phyloP scores from a whole-genome alignment of 2,888 invertebrate genomes.

The Rapana venosa region DNA sequence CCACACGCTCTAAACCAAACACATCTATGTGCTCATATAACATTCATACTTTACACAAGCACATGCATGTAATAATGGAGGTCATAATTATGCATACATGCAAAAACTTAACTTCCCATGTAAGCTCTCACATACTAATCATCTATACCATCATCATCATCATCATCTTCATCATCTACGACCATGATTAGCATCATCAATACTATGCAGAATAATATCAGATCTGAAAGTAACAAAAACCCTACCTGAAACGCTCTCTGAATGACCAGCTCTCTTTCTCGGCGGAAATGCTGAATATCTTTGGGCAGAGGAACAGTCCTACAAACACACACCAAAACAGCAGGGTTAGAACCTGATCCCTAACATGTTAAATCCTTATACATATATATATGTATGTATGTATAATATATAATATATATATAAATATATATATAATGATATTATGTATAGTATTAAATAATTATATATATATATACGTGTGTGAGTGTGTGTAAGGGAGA shows the following conservation, averaged over 20 bases:
- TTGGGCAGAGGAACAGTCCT: conserved; percentile 77
- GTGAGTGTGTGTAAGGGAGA: too few relatives aligned
- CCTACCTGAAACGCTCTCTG: conserved; percentile 72
- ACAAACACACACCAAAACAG: not conserved
- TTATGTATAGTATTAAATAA: too few relatives aligned
- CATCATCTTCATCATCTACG: too few relatives aligned
- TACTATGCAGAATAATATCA: not conserved
- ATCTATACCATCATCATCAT: not conserved
- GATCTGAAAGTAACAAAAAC: not conserved
- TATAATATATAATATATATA: too few relatives aligned
- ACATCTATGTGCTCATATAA: not conserved
- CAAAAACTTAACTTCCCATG: not conserved
- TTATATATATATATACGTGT: too few relatives aligned
- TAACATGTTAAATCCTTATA: too few relatives aligned
- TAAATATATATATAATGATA: too few relatives aligned
- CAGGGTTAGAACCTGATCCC: not conserved
- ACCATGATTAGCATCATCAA: not conserved
- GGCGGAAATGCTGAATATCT: conserved; percentile 70
- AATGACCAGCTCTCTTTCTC: conserved; percentile 71
- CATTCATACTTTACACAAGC: not conserved
- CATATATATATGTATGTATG: too few relatives aligned
- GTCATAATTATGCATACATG: not conserved
- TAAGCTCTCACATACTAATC: not conserved
- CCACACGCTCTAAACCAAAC: not conserved
- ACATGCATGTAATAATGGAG: not conserved